Evolutionary conservation across 1,140 invertebrate genomes (phyloP), one percentile per base, ranked within the genome.

Genomic region (Leptinotarsa undecemlineata): DNA sequence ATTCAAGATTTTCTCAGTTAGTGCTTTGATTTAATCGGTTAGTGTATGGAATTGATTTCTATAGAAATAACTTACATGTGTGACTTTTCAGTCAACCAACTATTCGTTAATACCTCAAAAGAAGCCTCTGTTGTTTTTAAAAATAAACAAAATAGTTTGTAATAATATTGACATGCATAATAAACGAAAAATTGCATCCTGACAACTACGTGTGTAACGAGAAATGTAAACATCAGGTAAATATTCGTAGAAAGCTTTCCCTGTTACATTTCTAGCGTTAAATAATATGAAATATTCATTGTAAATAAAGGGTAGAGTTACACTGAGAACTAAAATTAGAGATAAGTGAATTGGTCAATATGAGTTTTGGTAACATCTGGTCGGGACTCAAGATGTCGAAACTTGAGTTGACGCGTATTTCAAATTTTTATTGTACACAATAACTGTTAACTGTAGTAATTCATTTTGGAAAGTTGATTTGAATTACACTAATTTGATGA

Each of bases 191-290:
- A 15, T 19, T 17, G 51, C 17, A 57, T 19, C 51, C 51, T 17
- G 15, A 57, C 51, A 57, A 57, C 15, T 57, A 57, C 51, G n/a
- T 17, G 14, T n/a, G n/a, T 57, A 57, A 57, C 51, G n/a, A 57
- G 51, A 17, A 57, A 57, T 57, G 51, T 57, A 57, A 57, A 57
- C 51, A 57, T 57, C 51, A 57, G n/a, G 51, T 57, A 57, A 57
- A 57, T 57, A 57, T 57, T 57, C 51, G 51, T 57, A 57, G 51
- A 57, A 57, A 57, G 51, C 51, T 57, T 57, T 57, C 51, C 51
- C 51, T 57, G 51, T 57, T 57, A 57, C 51, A 57, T 57, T 57
- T 57, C 51, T 5, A 57, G 51, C 51, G 51, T 57, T 57, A 15
- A 57, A 57, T 42, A 42, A 42, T 57, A 57, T 57, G 51, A 57